phyloP scores from a whole-genome alignment of 2,113 vertebrate genomes.

The Alectura lathami region DNA sequence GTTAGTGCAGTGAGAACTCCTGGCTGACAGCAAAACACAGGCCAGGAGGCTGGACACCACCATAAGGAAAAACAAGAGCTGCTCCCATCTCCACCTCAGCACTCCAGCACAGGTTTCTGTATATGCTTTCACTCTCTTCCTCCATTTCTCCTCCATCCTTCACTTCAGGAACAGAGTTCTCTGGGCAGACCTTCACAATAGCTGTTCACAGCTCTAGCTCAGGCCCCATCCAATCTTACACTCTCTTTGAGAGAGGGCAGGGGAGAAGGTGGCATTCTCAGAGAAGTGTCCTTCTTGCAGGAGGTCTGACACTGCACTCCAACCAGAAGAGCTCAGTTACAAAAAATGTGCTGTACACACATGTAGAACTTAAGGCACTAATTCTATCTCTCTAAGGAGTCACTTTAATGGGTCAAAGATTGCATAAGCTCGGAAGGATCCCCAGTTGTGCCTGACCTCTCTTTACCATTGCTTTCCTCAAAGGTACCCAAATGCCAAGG shows the following conservation, averaged over 20 bases:
- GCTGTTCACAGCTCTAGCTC: background rate
- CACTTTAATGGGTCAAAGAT: background rate
- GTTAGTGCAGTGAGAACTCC: background rate
- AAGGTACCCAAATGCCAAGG: background rate
- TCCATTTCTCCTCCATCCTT: background rate
- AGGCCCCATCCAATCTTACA: background rate
- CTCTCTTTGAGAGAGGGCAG: background rate
- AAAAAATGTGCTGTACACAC: background rate
- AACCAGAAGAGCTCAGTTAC: background rate
- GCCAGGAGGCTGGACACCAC: background rate
- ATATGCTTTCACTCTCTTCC: no score
- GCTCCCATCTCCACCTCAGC: background rate
- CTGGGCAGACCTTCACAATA: background rate
- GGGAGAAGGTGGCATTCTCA: background rate
- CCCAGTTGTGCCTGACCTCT: background rate
- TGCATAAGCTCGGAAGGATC: background rate
- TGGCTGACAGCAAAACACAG: rapidly evolving
- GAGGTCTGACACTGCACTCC: background rate
- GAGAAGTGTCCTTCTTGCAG: background rate
- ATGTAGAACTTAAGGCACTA: background rate
- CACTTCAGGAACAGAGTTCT: background rate
- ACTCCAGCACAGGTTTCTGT: background rate
- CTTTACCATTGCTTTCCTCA: background rate
- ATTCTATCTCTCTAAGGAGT: background rate
- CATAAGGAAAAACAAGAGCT: background rate